Percentiles rank a stretch among this genome's conserved stretches.
phyloP scores from a whole-genome alignment of 1,140 invertebrate species.

The Teleogryllus occipitalis region DNA sequence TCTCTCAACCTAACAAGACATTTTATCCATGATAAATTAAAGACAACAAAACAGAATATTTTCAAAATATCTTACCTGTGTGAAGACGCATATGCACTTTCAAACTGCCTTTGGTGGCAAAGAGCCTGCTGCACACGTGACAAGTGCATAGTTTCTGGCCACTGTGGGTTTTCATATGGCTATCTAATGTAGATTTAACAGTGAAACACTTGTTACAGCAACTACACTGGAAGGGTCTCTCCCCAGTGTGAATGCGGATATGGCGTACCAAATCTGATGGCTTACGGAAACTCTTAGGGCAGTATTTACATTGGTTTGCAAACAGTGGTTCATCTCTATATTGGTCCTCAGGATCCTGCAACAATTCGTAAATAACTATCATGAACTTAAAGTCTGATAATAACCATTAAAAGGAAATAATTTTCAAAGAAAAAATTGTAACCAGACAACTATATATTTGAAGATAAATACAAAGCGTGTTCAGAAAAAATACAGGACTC shows the following conservation, averaged over 20 bases:
- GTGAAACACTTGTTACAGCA: conserved; percentile 56
- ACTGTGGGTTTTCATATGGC: conserved; percentile 49
- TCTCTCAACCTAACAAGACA: too few species aligned
- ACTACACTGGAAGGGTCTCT: conserved; percentile 56
- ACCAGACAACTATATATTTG: too few species aligned
- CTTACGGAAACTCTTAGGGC: conserved; percentile 45
- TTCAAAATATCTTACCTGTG: conserved; percentile 37
- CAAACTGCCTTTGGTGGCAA: conserved; percentile 52
- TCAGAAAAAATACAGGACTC: too few species aligned
- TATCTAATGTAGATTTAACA: conserved; percentile 56
- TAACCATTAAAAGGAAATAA: neutral
- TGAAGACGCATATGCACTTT: conserved; percentile 65
- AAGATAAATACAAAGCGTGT: too few species aligned
- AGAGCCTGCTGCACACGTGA: conserved; percentile 48
- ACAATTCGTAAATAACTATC: neutral
- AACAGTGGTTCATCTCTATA: conserved; percentile 19
- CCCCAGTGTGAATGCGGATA: conserved; percentile 54
- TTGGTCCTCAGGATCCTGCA: conserved; percentile 19
- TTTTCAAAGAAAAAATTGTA: too few species aligned
- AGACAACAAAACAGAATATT: too few species aligned
- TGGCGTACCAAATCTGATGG: conserved; percentile 45
- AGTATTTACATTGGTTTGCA: conserved; percentile 46
- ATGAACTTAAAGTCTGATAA: neutral
- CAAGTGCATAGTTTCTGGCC: conserved; percentile 46
- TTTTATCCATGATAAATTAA: too few species aligned